Percentiles rank a stretch among this genome's conserved stretches.
These are phyloP conservation scores for Eumerus sabulonum DNA, from an alignment of 2,888 invertebrate species.

Conservation along the genomic window DNA sequence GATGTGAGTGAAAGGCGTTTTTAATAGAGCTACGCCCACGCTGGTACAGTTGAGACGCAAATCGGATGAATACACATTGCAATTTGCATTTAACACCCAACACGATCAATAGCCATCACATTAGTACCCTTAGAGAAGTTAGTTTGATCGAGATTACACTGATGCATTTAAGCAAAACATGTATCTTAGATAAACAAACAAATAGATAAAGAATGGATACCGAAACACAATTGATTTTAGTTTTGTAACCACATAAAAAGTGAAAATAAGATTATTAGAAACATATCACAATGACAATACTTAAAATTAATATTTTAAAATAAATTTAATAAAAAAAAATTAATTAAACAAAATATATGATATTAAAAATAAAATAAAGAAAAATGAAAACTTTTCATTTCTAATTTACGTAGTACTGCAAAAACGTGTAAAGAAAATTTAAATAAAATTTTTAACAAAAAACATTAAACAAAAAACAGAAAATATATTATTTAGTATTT, in stretches of 20 bases:
- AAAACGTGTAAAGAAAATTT: conserved; percentile 35
- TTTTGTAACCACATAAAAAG: conserved; percentile 53
- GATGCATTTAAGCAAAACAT: no score
- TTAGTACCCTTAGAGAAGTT: no score
- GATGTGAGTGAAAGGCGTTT: conserved; percentile 41
- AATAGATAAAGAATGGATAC: no score
- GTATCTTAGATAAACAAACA: no score
- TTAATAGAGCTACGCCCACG: conserved; percentile 46
- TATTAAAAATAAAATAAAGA: conserved; percentile 20
- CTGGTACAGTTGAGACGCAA: conserved; percentile 46
- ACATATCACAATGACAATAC: conserved; percentile 79
- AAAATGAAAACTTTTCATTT: conserved; percentile 11
- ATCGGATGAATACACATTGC: conserved; percentile 37
- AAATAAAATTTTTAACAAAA: no score
- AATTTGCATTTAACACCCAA: no score
- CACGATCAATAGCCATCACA: no score
- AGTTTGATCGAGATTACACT: no score
- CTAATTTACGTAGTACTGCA: conserved; percentile 28
- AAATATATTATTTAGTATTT: conserved; percentile 60
- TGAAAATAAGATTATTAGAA: conserved; percentile 75
- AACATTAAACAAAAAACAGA: no score
- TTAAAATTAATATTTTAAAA: conserved; percentile 75
- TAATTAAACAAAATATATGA: conserved; percentile 49
- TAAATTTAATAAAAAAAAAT: conserved; percentile 45
- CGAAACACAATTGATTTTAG: conserved; percentile 1